Percentiles rank a stretch among this genome's conserved stretches.
phyloP scores from a whole-genome alignment of 2,113 vertebrate species.

The Paradoxurus hermaphroditus region DNA sequence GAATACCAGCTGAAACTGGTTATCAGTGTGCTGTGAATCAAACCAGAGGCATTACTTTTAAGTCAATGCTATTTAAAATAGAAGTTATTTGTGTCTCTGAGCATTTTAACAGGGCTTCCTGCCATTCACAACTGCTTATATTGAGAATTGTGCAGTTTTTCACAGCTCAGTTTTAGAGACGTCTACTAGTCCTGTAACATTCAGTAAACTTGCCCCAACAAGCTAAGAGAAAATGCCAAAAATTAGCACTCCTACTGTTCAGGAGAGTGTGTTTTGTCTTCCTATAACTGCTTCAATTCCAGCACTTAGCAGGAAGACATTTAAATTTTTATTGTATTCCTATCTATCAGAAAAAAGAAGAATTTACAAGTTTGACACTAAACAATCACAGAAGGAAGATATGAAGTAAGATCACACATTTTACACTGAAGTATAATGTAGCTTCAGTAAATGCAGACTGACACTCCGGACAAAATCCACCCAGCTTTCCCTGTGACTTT shows the following conservation, averaged over 20 bases:
- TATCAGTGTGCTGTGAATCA: constrained; percentile 28
- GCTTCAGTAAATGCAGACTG: constrained; percentile 66
- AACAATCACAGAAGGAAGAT: constrained; percentile 62
- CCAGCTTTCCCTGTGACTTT: constrained; percentile 50
- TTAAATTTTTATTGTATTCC: constrained; percentile 78
- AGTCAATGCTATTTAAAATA: constrained; percentile 40
- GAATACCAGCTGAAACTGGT: background rate
- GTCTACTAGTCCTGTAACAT: constrained; percentile 60
- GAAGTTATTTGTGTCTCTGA: constrained; percentile 36
- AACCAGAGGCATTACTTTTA: constrained; percentile 32
- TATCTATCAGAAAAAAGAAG: constrained; percentile 50
- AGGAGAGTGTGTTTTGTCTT: constrained; percentile 64
- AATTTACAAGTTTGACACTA: constrained; percentile 65
- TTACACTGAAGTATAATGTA: background rate
- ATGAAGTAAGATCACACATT: constrained; percentile 57
- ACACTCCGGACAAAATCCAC: constrained; percentile 58
- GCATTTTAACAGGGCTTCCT: constrained; percentile 44
- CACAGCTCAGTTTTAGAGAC: constrained; percentile 54
- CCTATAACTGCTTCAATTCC: constrained; percentile 68
- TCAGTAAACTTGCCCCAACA: constrained; percentile 58
- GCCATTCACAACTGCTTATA: constrained; percentile 49
- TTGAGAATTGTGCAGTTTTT: constrained; percentile 64
- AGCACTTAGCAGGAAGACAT: constrained; percentile 76
- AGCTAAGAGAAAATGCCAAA: constrained; percentile 74
- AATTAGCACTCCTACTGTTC: constrained; percentile 71